phyloP scores from a whole-genome alignment of 2,797 vertebrate genomes.

The Calcarius lapponicus region DNA sequence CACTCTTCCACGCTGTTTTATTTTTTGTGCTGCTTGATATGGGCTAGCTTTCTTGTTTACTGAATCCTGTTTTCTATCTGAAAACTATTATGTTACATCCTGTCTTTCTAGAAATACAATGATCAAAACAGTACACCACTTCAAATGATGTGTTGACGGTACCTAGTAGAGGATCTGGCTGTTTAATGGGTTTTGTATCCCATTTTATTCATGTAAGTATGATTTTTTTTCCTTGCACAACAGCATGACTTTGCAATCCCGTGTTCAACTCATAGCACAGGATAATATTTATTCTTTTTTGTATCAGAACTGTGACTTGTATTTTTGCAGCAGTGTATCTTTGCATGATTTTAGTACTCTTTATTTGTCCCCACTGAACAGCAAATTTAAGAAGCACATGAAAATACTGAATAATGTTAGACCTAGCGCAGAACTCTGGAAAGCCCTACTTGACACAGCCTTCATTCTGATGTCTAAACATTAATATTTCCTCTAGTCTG shows the following conservation, averaged over 20 bases:
- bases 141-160: not conserved
- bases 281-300: not conserved
- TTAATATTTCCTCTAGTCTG: not conserved
- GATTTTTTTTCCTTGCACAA: not conserved
- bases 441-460: not conserved
- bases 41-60: not conserved
- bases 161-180: not conserved
- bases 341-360: not conserved
- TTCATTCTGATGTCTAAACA: not conserved
- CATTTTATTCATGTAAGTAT: not conserved
- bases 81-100: not conserved
- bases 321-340: not conserved
- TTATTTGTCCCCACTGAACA: not conserved
- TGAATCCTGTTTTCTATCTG: not conserved
- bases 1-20: not conserved
- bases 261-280: not conserved
- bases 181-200: not conserved
- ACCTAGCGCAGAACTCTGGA: not conserved
- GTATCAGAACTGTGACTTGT: not conserved
- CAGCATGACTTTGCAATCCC: not conserved
- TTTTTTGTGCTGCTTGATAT: not conserved
- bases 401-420: not conserved
- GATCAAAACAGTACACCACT: not conserved
- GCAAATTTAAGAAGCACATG: not conserved
- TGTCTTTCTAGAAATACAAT: not conserved